These are phyloP conservation scores for Catocala sponsa DNA, from an alignment of 2,888 invertebrate species.

Conservation along the genomic window DNA sequence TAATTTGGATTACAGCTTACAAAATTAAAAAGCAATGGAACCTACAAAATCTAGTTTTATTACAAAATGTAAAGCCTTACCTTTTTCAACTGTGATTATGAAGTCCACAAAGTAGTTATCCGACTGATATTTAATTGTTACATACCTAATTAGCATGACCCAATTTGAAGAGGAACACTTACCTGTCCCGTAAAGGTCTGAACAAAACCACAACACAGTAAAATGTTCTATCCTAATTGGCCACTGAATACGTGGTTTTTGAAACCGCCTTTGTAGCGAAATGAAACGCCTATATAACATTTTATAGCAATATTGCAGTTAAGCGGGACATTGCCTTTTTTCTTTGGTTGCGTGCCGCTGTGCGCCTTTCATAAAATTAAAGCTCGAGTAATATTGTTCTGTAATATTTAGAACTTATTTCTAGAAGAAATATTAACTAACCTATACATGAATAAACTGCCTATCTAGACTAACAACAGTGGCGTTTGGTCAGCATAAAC, in stretches of 20 bases:
- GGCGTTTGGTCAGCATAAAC: no score
- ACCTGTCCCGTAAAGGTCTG: conserved; percentile 1
- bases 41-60: no score
- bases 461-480: no score
- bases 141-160: neutral
- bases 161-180: neutral
- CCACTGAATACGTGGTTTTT: conserved; percentile 17
- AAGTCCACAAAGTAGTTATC: no score
- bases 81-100: no score
- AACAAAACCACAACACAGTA: conserved; percentile 11
- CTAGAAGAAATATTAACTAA: neutral
- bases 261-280: conserved; percentile 20
- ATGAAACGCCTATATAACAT: conserved; percentile 45
- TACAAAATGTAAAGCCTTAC: no score
- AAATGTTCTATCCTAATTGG: conserved; percentile 22
- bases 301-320: conserved; percentile 38
- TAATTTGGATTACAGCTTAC: no score
- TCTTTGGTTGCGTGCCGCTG: conserved; percentile 4
- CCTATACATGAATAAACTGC: no score
- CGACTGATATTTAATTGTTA: no score
- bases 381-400: neutral
- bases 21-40: no score
- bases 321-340: conserved; percentile 27
- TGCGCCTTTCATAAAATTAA: neutral
- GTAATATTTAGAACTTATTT: neutral